These are phyloP conservation scores for Antedon bifida DNA, from an alignment of 35 echinoderm and acorn worm genomes.

Conservation along the genomic window DNA sequence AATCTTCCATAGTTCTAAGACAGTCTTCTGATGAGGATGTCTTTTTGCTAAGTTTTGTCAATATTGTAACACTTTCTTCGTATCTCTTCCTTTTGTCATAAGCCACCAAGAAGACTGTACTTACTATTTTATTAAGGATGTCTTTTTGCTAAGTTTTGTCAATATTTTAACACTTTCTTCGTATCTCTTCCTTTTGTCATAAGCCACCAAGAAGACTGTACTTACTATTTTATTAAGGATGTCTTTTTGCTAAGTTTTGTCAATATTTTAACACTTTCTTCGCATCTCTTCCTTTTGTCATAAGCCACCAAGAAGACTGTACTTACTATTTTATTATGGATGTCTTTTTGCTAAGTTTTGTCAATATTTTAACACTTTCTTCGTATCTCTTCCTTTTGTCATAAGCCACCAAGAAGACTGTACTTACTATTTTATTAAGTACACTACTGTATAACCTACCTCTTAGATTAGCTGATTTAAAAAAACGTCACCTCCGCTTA, in stretches of 20 bases:
- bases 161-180: constrained; percentile 23
- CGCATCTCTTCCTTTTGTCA: constrained; percentile 25
- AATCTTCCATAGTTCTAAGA: background rate
- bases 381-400: constrained; percentile 20
- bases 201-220: constrained; percentile 47
- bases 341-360: constrained; percentile 21
- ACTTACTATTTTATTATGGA: no score
- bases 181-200: constrained; percentile 23
- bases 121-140: no score
- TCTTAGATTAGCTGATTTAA: no score
- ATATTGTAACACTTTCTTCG: constrained; percentile 15
- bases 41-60: constrained; percentile 31
- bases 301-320: constrained; percentile 45
- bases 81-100: constrained; percentile 25
- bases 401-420: constrained; percentile 48
- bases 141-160: constrained; percentile 16
- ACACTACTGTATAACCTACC: no score
- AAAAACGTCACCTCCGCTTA: no score
- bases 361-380: constrained; percentile 18
- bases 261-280: constrained; percentile 22
- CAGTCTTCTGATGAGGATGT: background rate
- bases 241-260: constrained; percentile 27
- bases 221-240: no score
- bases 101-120: constrained; percentile 49
- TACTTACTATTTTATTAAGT: no score